These are phyloP conservation scores for Teleogryllus occipitalis DNA, from an alignment of 1,140 invertebrate species.

Conservation along the genomic window DNA sequence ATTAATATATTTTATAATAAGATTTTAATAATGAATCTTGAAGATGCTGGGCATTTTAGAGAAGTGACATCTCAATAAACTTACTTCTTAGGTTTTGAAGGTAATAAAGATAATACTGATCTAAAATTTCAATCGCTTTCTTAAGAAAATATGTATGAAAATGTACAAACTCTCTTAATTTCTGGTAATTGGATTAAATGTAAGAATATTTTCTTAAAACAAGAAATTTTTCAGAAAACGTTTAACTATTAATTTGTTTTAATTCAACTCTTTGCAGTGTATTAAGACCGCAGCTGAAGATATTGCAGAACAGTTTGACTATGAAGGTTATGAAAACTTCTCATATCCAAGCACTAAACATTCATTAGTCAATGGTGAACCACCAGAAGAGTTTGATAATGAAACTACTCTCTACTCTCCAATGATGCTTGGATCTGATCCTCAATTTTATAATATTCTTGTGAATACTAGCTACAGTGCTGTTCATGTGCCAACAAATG, in stretches of 20 bases:
- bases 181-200: too few species aligned
- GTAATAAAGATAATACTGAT: too few species aligned
- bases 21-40: too few species aligned
- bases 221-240: too few species aligned
- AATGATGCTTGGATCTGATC: constrained; percentile 1
- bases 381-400: neutral
- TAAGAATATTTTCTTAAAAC: too few species aligned
- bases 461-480: constrained; percentile 78
- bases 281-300: constrained; percentile 17
- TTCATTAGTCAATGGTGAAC: constrained; percentile 35
- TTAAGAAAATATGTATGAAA: too few species aligned
- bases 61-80: too few species aligned
- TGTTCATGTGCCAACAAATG: constrained; percentile 89
- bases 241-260: neutral
- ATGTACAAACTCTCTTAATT: too few species aligned
- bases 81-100: too few species aligned
- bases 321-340: constrained; percentile 32
- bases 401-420: constrained; percentile 26
- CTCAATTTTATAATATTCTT: constrained; percentile 73
- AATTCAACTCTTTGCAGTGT: constrained; percentile 11
- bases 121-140: too few species aligned
- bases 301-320: constrained; percentile 2
- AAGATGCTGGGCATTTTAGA: too few species aligned
- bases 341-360: constrained; percentile 65
- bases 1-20: too few species aligned